Conservation (phyloP, 2,113 vertebrate genomes). For the Sceloporus tristichus region DNA sequence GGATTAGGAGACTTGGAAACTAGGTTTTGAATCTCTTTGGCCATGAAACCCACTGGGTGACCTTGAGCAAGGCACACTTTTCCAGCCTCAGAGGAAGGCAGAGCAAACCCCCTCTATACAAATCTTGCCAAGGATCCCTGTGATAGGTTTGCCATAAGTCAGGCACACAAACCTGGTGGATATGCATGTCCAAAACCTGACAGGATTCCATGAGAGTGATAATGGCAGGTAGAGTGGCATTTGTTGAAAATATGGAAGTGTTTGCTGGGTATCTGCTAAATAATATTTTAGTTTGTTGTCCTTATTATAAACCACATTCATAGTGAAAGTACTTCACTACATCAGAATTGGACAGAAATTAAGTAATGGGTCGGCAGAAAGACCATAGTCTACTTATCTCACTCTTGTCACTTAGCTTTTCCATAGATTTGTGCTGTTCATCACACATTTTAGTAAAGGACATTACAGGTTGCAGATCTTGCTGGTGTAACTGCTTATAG, state of each 20-base stretch:
- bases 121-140: no score
- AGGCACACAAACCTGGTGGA: background rate
- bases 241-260: background rate
- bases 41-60: no score
- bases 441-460: conserved; percentile 41
- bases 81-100: no score
- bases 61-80: no score
- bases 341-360: conserved; percentile 33
- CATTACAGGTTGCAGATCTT: conserved; percentile 30
- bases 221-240: background rate
- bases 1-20: no score
- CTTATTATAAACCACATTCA: no score
- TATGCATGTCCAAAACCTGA: background rate
- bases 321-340: background rate
- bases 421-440: conserved; percentile 39
- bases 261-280: background rate
- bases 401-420: conserved; percentile 34
- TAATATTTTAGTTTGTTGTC: background rate
- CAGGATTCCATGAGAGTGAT: no score
- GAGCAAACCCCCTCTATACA: no score
- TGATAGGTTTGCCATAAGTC: no score
- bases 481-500: conserved; percentile 37
- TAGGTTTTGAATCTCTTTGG: no score
- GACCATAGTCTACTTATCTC: conserved; percentile 29
- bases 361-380: background rate